phyloP scores from a whole-genome alignment of 1,140 invertebrate species.

The Sinonovacula constricta region DNA sequence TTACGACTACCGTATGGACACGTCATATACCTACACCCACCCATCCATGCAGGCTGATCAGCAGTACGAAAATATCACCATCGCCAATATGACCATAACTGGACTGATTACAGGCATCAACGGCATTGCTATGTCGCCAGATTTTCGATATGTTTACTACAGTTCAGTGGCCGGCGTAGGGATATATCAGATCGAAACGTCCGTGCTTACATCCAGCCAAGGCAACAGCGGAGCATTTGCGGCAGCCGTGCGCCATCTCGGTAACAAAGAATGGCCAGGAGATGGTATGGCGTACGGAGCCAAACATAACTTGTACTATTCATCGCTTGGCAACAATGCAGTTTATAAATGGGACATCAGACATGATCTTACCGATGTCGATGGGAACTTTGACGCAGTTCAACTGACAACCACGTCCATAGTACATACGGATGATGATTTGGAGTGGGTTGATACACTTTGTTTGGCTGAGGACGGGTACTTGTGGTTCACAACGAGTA shows the following conservation, averaged over 20 bases:
- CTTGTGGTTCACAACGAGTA: slow-evolving; percentile 52
- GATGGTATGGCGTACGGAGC: slow-evolving; percentile 47
- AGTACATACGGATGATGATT: slow-evolving; percentile 17
- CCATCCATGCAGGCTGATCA: slow-evolving; percentile 53
- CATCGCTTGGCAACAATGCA: slow-evolving; percentile 23
- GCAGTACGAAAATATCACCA: slow-evolving; percentile 39
- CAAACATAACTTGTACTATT: slow-evolving; percentile 43
- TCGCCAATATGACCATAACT: slow-evolving; percentile 16
- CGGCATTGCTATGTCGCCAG: slow-evolving; percentile 57
- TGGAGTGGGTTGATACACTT: slow-evolving; percentile 50
- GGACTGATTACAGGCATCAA: slow-evolving; percentile 34
- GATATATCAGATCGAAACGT: slow-evolving; percentile 55
- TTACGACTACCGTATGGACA: slow-evolving; percentile 54
- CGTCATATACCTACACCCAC: slow-evolving; percentile 53
- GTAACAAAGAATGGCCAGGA: slow-evolving; percentile 44
- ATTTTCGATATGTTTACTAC: slow-evolving; percentile 58
- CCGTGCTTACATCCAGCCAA: slow-evolving; percentile 35
- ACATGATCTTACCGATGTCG: not conserved
- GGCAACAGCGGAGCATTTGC: slow-evolving; percentile 28
- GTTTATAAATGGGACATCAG: slow-evolving; percentile 35
- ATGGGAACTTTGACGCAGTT: slow-evolving; percentile 11
- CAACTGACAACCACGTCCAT: not conserved
- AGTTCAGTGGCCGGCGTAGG: slow-evolving; percentile 39
- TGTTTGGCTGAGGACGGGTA: slow-evolving; percentile 40
- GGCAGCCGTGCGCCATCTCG: slow-evolving; percentile 33